These are phyloP conservation scores for Cheilosia vulpina DNA, from an alignment of 2,888 invertebrate genomes.

Conservation along the genomic window DNA sequence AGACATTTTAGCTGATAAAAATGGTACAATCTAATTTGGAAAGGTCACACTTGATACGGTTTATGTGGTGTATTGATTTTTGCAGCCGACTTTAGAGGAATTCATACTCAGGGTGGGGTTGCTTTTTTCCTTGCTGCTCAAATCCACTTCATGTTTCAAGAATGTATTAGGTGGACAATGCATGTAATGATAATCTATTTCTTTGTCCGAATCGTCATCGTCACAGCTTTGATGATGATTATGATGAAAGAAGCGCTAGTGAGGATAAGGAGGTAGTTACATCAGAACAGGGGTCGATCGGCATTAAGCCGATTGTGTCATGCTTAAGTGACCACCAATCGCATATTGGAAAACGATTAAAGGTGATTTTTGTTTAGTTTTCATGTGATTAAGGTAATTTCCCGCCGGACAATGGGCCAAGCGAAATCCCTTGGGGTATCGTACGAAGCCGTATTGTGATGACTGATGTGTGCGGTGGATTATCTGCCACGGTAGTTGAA, in stretches of 20 bases:
- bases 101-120: slow-evolving; percentile 6
- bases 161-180: slow-evolving; percentile 7
- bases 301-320: slow-evolving; percentile 70
- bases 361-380: slow-evolving; percentile 73
- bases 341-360: slow-evolving; percentile 74
- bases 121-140: slow-evolving; percentile 10
- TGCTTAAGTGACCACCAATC: slow-evolving; percentile 73
- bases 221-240: slow-evolving; percentile 23
- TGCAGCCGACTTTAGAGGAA: slow-evolving; percentile 39
- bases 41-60: slow-evolving; percentile 75
- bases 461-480: slow-evolving; percentile 43
- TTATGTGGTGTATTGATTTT: slow-evolving; percentile 74
- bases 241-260: slow-evolving; percentile 19
- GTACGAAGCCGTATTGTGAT: slow-evolving; percentile 64
- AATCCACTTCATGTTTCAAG: not conserved
- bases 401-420: slow-evolving; percentile 32
- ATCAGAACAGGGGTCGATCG: slow-evolving; percentile 35
- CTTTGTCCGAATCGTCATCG: slow-evolving; percentile 21
- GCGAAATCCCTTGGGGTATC: slow-evolving; percentile 54
- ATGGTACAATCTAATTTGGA: slow-evolving; percentile 72
- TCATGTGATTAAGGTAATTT: slow-evolving; percentile 71
- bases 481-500: slow-evolving; percentile 20
- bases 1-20: slow-evolving; percentile 69
- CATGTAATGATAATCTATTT: slow-evolving; percentile 31
- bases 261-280: slow-evolving; percentile 9